Base-by-base conservation (phyloP, 2,888 invertebrate genomes). In the Polietes domitor region DNA sequence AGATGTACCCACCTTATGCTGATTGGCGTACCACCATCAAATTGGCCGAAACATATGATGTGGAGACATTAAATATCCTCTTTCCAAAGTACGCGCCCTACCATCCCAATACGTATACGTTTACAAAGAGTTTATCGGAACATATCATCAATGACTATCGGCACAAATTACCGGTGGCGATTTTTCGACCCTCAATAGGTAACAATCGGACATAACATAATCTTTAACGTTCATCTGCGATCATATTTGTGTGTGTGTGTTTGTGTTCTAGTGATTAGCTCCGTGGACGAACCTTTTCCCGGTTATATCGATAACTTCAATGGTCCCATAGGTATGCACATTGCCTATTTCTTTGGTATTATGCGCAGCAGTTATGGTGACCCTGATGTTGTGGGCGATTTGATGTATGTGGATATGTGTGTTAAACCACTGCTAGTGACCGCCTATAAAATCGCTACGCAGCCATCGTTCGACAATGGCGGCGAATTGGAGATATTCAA, bases 101-200 rank as follows among this genome's bases (percentile, higher is more conserved):
- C 15, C 94, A 96, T 50, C 98, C 98, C 0, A 98, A 98, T 89
- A 98, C 98, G 0, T 99, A 99, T 89, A 97, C 97, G 0, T 97
- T 96, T 90, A 96, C 97, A 0, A 98, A 99, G 91, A 95, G 96
- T 79, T 89, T 98, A 85, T 96, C 97, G 0, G 98, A 99, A 88
- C 95, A 96, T 80, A 94, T 97, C 7, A 94, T 97, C 0, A 93
- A 94, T 21, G 96, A 97, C 98, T 98, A n/a, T n/a, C n/a, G n/a
- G n/a, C n/a, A n/a, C n/a, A n/a, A n/a, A n/a, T n/a, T n/a, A n/a
- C n/a, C n/a, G 0, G 92, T 95, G 0, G 94, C 96, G 32, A 96
- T 99, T 85, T 94, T 96, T 82, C 93, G 98, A 81, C 98, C 98
- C 0, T 98, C 98, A 0, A 97, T 98, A 87, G 97, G 98, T 92